Evolutionary conservation across 2,113 vertebrate species (phyloP), one percentile per base, ranked within the genome.

Genomic region (Mystacornis crossleyi): DNA sequence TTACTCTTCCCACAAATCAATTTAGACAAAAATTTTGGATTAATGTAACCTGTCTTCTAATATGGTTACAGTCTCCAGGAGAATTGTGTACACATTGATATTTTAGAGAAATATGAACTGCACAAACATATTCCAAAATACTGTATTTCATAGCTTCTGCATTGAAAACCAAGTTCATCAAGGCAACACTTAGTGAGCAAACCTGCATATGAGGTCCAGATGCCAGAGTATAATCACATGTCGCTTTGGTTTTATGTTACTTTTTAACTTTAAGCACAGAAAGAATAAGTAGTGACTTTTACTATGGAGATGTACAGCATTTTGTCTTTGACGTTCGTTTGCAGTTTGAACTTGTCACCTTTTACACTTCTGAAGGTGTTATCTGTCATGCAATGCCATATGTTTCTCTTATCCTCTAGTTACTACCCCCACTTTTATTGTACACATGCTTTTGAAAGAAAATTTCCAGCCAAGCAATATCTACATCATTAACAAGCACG

Each of bases 281-380:
- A 85, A 78, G 48, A 82, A 20, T 36, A 51, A 42, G 12, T 16
- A 38, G 14, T 82, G 67, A 16, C 57, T 93, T 94, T 84, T 78
- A 55, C 33, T 65, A 7, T 5, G 9, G 36, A 93, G 36, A 72
- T 83, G 60, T 2, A 61, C 0, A 12, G 45, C n/a, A 61, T 84
- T 86, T 62, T 86, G 43, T 74, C 64, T 79, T 89, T 75, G 57
- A 86, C 24, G 0, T 84, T 65, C 1, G 0, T 78, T 74, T 86
- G 65, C 48, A 78, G 36, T 86, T 96, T 92, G 89, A 93, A 89
- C 79, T 86, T 89, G 55, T n/a, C 8, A 8, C 66, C 72, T 92
- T 87, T 62, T 67, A 70, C 1, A 2, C 48, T 71, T 86, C 72
- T 65, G 64, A 88, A 93, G 65, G 85, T 92, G 92, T 71, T 81